Conservation (phyloP, 2,113 vertebrate genomes). For the Silurus meridionalis region DNA sequence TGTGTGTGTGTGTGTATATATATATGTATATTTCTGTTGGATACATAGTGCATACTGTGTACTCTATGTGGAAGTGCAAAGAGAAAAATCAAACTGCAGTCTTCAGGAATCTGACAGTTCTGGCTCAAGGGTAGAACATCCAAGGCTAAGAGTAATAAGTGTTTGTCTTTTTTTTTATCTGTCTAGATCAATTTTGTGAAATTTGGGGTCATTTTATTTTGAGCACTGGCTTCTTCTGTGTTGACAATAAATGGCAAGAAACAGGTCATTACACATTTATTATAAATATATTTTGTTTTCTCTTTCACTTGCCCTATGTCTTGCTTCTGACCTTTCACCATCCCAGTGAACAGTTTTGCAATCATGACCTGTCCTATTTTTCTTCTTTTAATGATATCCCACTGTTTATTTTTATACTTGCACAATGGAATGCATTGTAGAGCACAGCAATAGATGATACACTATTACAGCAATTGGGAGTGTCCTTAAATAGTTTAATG, state of each 20-base stretch:
- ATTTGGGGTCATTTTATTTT: not conserved
- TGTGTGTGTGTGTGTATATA: not conserved
- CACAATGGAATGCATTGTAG: not conserved
- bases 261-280: not conserved
- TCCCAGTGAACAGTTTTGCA: not conserved
- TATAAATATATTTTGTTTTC: not conserved
- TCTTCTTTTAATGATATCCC: not conserved
- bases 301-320: not conserved
- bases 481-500: no score
- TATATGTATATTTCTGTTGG: not conserved
- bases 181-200: not conserved
- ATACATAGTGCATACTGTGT: not conserved
- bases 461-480: not conserved
- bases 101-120: not conserved
- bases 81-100: not conserved
- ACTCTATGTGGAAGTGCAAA: not conserved
- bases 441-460: not conserved
- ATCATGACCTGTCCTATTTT: not conserved
- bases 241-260: constrained; percentile 3
- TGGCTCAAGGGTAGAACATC: not conserved
- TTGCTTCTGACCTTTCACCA: not conserved
- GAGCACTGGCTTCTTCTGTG: not conserved
- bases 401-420: not conserved
- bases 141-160: not conserved
- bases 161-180: constrained; percentile 4